Conservation (phyloP, 2,113 vertebrate genomes). For the Callipepla californica region DNA sequence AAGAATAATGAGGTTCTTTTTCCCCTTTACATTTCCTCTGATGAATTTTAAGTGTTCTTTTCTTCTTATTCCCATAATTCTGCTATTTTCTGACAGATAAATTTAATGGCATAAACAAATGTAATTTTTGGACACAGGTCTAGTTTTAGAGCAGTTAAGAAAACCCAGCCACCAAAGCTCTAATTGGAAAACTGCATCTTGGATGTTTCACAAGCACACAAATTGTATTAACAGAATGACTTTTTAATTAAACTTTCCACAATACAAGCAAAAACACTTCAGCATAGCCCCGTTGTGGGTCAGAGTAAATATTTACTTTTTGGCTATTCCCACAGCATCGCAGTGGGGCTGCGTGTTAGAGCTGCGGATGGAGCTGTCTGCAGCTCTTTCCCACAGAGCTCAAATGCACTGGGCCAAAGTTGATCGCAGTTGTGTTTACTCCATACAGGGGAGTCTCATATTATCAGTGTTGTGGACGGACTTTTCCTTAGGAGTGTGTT, state of each 20-base stretch:
- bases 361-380: not conserved
- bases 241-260: not conserved
- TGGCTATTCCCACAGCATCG: not conserved
- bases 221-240: not conserved
- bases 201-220: not conserved
- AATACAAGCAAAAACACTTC: not conserved
- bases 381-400: conserved; percentile 1
- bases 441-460: not conserved
- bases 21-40: not conserved
- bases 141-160: not conserved
- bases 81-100: not conserved
- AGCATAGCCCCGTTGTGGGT: not conserved
- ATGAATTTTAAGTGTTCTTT: not conserved
- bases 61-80: not conserved
- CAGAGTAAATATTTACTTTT: not conserved
- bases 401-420: not conserved
- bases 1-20: not conserved
- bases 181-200: not conserved
- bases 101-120: not conserved
- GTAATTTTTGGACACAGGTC: not conserved
- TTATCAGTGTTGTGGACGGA: not conserved
- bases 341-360: not conserved
- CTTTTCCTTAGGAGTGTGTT: not conserved
- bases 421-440: conserved; percentile 30
- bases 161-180: not conserved